Evolutionary conservation across 2,113 vertebrate genomes (phyloP), one percentile per base, ranked within the genome.

Genomic region (Gadus chalcogrammus): DNA sequence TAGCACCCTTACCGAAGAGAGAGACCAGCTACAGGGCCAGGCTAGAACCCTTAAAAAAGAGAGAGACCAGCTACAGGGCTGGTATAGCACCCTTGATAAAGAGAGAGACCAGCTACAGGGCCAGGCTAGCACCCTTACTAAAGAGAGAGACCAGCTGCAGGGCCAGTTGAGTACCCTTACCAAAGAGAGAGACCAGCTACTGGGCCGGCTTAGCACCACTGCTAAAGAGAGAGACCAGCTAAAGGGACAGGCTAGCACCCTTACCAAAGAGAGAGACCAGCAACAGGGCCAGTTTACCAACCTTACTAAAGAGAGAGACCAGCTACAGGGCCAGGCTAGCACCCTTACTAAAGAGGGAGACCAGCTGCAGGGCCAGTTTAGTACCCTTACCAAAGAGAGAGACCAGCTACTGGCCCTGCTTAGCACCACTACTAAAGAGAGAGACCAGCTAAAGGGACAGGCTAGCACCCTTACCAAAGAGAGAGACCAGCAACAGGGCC

Each of bases 321-420:
- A 38, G 22, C 53, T 77, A 3, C 38, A 72, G 69, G 24, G n/a
- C 15, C 24, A 2, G 3, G 48, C 72, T 9, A 66, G 38, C 3
- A 52, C 71, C 53, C 16, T 79, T 55, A 67, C 28, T 0, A 7
- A 62, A n/a, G 73, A 74, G 2, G 74, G 20, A 20, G 31, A 74
- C 1, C 38, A 64, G 38, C 0, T 78, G 48, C 68, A 69, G 60
- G 35, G 42, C 5, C 9, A 48, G 35, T 16, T 72, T 4, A n/a
- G 16, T 15, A 48, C 42, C 42, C 42, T 48, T 48, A 48, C 42
- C 9, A 24, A 22, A 16, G 42, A 67, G 15, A 67, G 53, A 24
- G 18, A 67, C 20, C 42, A 18, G 7, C 48, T 65, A 65, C 35
- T 52, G 20, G 18, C 3, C 2, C 15, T 1, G 2, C 52, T 48